Evolutionary conservation across 1,140 invertebrate genomes (phyloP).

Genomic region (Oryctes rhinoceros): DNA sequence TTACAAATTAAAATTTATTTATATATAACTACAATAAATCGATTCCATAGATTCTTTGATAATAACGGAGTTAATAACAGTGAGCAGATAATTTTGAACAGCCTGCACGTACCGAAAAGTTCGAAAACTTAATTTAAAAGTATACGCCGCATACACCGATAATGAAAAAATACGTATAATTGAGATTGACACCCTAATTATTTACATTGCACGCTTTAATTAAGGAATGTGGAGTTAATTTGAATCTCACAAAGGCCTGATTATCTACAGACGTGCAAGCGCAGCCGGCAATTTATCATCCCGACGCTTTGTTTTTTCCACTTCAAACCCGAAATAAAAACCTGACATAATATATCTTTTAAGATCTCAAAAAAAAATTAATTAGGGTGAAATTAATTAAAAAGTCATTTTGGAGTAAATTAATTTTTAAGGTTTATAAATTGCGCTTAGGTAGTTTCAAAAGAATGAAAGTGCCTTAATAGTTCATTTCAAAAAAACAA

Average conservation of each 20-base stretch:
- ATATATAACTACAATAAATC: too few species aligned
- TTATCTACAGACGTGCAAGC: slow-evolving; percentile 38
- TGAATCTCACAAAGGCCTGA: slow-evolving; percentile 40
- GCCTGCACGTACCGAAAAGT: background rate
- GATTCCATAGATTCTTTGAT: too few species aligned
- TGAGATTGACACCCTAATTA: slow-evolving; percentile 40
- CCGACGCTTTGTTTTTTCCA: slow-evolving; percentile 20
- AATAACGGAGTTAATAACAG: too few species aligned
- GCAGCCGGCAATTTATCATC: slow-evolving; percentile 38
- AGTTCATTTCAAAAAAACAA: too few species aligned
- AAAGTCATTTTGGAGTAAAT: slow-evolving; percentile 2
- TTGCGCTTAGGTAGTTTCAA: too few species aligned
- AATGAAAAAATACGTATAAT: slow-evolving; percentile 13
- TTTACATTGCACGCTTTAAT: slow-evolving; percentile 43
- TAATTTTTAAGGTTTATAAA: background rate
- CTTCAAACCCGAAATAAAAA: background rate
- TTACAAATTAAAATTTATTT: too few species aligned
- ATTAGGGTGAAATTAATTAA: slow-evolving; percentile 18
- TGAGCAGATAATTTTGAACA: too few species aligned
- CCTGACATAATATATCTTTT: background rate
- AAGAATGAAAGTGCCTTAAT: too few species aligned
- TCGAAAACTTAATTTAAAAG: slow-evolving; percentile 16
- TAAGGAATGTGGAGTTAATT: slow-evolving; percentile 41
- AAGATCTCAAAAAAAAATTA: slow-evolving; percentile 10
- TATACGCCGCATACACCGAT: background rate